These are phyloP conservation scores for Stictonetta naevosa DNA, from an alignment of 2,113 vertebrate species.

Conservation along the genomic window DNA sequence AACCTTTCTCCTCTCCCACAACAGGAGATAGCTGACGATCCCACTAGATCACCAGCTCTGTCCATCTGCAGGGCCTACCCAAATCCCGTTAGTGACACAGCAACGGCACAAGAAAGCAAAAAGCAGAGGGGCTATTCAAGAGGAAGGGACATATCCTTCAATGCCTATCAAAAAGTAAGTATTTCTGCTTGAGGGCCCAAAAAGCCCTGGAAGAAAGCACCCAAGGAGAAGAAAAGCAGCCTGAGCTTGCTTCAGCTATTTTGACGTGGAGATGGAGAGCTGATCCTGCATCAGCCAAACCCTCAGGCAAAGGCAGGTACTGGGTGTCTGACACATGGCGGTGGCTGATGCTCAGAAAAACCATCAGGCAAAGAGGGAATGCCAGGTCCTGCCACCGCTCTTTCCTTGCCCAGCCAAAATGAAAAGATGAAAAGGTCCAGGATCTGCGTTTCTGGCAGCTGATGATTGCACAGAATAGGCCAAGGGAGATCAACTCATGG, in stretches of 20 bases:
- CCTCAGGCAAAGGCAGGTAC: background rate
- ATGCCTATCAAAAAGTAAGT: background rate
- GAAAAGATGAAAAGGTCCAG: background rate
- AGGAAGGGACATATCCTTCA: background rate
- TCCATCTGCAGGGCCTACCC: background rate
- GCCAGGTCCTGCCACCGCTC: background rate
- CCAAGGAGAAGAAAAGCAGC: background rate
- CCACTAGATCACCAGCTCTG: background rate
- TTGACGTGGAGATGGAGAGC: background rate
- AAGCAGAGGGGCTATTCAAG: background rate
- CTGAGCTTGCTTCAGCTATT: background rate
- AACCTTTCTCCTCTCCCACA: background rate
- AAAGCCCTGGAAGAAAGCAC: background rate
- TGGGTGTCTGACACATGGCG: background rate
- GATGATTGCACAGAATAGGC: rapidly evolving
- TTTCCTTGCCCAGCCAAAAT: background rate
- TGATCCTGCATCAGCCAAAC: background rate
- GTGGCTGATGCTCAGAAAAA: background rate
- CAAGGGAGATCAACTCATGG: background rate
- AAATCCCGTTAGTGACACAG: rapidly evolving
- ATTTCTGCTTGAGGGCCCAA: background rate
- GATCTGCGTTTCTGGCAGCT: background rate
- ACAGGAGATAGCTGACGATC: background rate
- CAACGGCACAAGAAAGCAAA: background rate
- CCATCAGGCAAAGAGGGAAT: background rate